phyloP scores from a whole-genome alignment of 2,113 vertebrate species.

The Eolophus roseicapilla region DNA sequence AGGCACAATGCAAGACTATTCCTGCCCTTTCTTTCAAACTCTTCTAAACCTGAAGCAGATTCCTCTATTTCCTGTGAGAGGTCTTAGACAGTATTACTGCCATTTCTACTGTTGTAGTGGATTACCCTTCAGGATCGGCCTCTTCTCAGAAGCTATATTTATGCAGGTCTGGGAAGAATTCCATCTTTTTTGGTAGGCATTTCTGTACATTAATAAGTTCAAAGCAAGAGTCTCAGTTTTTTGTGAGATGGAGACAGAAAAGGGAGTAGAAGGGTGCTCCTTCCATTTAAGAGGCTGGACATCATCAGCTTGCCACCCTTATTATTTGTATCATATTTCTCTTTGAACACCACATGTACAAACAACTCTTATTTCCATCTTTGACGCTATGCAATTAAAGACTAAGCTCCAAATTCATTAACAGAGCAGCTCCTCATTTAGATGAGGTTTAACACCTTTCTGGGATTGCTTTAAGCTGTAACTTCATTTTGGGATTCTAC shows the following conservation, averaged over 20 bases:
- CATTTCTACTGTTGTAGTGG: neutral
- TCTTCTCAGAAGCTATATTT: neutral
- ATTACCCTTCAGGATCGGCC: neutral
- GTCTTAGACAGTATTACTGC: neutral
- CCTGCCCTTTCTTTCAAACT: neutral
- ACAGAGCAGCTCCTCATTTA: neutral
- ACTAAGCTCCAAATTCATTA: neutral
- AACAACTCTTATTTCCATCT: neutral
- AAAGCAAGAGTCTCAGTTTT: neutral
- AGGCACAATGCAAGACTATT: neutral
- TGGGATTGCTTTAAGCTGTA: neutral
- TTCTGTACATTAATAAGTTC: neutral
- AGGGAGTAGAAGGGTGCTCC: neutral
- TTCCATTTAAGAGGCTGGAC: neutral
- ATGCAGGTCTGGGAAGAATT: neutral
- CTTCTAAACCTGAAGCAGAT: neutral
- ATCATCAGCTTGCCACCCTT: neutral
- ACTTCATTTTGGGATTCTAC: neutral
- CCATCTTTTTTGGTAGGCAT: neutral
- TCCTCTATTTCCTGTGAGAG: neutral
- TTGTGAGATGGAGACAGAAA: neutral
- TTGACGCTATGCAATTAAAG: neutral
- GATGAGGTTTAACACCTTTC: neutral
- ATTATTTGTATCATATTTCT: neutral
- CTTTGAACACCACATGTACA: neutral